Base-by-base conservation (phyloP, 2,888 invertebrate species). In the Coelinius sp. region DNA sequence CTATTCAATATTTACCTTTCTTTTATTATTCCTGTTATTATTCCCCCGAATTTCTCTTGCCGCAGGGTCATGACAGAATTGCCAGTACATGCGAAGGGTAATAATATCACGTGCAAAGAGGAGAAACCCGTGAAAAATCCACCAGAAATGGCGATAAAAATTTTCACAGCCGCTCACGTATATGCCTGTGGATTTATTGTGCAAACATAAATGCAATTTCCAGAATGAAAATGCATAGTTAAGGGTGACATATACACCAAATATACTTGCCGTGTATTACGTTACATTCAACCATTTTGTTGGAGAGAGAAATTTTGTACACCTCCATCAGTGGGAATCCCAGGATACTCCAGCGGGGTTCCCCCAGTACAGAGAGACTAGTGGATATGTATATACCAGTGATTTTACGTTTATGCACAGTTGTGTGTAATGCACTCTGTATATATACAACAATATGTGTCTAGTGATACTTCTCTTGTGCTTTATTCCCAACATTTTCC, bases 151-250 rank as follows among this genome's bases (percentile, higher is more conserved):
- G 53, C 62, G 27, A 17, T 41, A 68, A 63, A 68, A 72, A 72
- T 72, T 72, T 72, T 41, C 64, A n/a, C 44, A 44, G 17, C 63
- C 24, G 63, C 68, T 68, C 68, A 71, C 63, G 68, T 71, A 68
- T 53, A 25, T 46, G 25, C 68, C 31, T 56, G 66, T 25, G 73
- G 75, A 80, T 80, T 77, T 80, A 79, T 78, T 75, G 76, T 73
- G 63, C 73, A 74, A 74, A 75, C 75, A 73, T 77, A 78, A 77
- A 78, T 77, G 78, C 79, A 80, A 80, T 80, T 80, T 79, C 75
- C 70, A 70, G 56, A 73, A 78, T 76, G 77, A 80, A 77, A 76
- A 74, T 75, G 73, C 74, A 75, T 73, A 73, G 75, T 77, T 79
- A 74, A 75, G 73, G 74, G 56, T 27, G 44, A 27, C 44, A 25